These are phyloP conservation scores for Amazona guildingii DNA, from an alignment of 2,113 vertebrate genomes.

Conservation along the genomic window DNA sequence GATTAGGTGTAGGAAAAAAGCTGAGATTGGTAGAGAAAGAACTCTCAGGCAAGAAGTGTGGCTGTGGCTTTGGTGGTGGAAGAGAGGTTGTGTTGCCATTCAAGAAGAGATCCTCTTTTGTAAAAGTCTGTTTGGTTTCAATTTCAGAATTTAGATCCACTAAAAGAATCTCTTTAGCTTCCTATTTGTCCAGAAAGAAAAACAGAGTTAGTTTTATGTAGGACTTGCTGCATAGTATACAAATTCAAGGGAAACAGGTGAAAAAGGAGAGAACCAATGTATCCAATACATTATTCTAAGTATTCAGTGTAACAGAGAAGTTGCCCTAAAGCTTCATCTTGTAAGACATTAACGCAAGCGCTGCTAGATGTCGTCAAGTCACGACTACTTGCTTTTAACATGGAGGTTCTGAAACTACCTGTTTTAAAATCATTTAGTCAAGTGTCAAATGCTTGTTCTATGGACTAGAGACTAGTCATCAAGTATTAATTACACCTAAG, in stretches of 20 bases:
- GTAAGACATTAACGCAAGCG: not conserved
- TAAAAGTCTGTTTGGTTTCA: constrained; percentile 90
- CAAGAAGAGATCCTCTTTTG: constrained; percentile 84
- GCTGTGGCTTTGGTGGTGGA: constrained; percentile 77
- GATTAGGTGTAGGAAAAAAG: constrained; percentile 89
- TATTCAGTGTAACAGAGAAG: not conserved
- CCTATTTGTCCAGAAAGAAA: constrained; percentile 85
- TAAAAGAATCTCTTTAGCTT: constrained; percentile 92
- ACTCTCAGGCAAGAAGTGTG: constrained; percentile 77
- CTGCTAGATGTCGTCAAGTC: not conserved
- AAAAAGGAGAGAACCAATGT: not conserved
- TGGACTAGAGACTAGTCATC: not conserved
- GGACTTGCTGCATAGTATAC: not conserved
- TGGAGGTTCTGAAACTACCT: not conserved
- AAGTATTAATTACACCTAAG: not conserved
- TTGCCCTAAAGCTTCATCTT: not conserved
- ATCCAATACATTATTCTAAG: not conserved
- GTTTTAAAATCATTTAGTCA: not conserved
- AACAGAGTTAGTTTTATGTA: constrained; percentile 61
- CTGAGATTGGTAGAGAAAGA: constrained; percentile 83
- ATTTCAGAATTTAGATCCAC: constrained; percentile 95
- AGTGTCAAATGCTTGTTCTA: not conserved
- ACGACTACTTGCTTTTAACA: not conserved
- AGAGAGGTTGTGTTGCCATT: constrained; percentile 78
- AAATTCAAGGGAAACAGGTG: not conserved